Evolutionary conservation across 2,888 invertebrate species (phyloP), one percentile per base, ranked within the genome.

Genomic region (Nomada ruficornis): DNA sequence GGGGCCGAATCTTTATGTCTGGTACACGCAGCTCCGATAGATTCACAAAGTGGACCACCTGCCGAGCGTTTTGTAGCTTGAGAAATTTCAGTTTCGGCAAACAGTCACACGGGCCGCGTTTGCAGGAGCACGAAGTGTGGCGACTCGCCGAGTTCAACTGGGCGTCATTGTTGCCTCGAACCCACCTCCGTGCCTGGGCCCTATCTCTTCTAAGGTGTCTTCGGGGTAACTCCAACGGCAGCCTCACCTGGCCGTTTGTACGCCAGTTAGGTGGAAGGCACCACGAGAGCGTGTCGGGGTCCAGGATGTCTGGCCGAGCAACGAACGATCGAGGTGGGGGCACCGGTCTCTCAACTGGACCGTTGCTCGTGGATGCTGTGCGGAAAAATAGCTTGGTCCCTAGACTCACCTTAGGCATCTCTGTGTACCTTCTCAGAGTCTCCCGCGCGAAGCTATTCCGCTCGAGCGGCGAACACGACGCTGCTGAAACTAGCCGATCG

Each of bases 111-210:
- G 62, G 52, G 26, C 42, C 71, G 75, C 79, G 83, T 83, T 83
- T 44, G 79, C 72, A 47, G 64, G 74, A 77, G 83, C 76, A 77
- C 80, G 78, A 76, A 89, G 81, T 74, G 83, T 79, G 89, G 60
- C 91, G 92, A 90, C 84, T 85, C 84, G 84, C 86, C 91, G 92
- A 86, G 91, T 88, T 90, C 84, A 90, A 93, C 93, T 93, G 93
- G 92, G 93, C 93, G 92, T 93, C 92, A 93, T 93, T 93, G 93
- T 92, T 90, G 90, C 88, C 85, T 83, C 87, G 88, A 86, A 86
- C 88, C 88, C 88, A 88, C 80, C 86, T 87, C 83, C 79, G 85
- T 82, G 85, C 83, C 86, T 79, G 87, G 87, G 90, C 89, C 92
- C 92, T 92, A 92, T 93, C 91, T 91, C 92, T 91, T 90, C 89